Conservation (phyloP, 2,888 invertebrate genomes). For the Epicampocera succincta region DNA sequence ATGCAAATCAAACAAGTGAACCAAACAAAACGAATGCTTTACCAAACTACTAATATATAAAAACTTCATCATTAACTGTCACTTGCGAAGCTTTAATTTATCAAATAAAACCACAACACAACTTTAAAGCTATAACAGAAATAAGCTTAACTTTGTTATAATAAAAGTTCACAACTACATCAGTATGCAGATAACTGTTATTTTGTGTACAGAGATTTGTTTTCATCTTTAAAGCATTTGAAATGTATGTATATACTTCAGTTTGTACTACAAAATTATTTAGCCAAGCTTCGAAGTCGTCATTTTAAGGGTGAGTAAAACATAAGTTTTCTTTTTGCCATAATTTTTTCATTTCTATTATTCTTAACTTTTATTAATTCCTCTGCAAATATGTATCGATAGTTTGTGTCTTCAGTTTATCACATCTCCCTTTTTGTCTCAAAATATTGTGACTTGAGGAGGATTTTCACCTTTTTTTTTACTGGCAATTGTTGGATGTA, state of each 20-base stretch:
- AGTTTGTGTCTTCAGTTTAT: too few species aligned
- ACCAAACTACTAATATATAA: constrained; percentile 39
- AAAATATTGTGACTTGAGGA: too few species aligned
- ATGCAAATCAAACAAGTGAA: constrained; percentile 26
- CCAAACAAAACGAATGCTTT: constrained; percentile 54
- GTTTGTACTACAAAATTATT: constrained; percentile 20
- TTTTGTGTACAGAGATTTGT: too few species aligned
- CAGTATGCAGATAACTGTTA: background rate
- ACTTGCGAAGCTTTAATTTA: constrained; percentile 53
- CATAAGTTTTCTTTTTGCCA: background rate
- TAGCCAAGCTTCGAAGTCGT: constrained; percentile 14
- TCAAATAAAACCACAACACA: constrained; percentile 30
- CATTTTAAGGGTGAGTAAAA: constrained; percentile 20
- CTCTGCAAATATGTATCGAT: too few species aligned
- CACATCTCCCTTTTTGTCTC: too few species aligned
- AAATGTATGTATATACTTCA: background rate
- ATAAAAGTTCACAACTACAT: constrained; percentile 1
- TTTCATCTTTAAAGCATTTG: constrained; percentile 23
- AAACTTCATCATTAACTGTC: constrained; percentile 30
- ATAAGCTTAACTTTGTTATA: constrained; percentile 32
- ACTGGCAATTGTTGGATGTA: too few species aligned
- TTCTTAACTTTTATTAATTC: background rate
- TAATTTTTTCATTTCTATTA: background rate
- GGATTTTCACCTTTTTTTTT: too few species aligned
- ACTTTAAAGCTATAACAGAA: constrained; percentile 30